phyloP scores from a whole-genome alignment of 2,797 vertebrate species.

The Hydrocynus forskahlii region DNA sequence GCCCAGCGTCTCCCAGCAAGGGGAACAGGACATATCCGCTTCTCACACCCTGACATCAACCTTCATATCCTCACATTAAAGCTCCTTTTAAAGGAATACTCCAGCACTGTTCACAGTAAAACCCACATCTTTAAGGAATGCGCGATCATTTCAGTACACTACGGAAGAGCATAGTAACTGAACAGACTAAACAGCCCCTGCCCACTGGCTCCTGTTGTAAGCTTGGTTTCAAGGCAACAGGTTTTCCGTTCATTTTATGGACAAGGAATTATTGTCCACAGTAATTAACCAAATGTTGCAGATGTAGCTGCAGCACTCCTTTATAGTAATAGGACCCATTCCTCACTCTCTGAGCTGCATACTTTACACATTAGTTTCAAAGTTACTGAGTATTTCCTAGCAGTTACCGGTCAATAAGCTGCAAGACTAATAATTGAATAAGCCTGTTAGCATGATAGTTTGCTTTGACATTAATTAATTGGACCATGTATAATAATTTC shows the following conservation, averaged over 20 bases:
- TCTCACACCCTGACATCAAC: constrained; percentile 10
- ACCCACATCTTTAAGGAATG: background rate
- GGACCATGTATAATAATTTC: no score
- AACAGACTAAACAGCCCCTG: constrained; percentile 4
- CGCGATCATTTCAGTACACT: background rate
- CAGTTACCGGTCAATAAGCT: background rate
- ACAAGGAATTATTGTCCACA: no score
- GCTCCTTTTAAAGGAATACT: background rate
- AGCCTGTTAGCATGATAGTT: background rate
- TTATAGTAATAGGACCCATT: no score
- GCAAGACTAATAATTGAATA: background rate
- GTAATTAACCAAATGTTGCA: no score
- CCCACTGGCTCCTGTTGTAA: background rate
- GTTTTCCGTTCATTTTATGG: no score
- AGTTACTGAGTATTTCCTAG: background rate
- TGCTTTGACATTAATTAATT: no score
- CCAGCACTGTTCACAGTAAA: background rate
- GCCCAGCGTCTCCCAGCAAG: constrained; percentile 36
- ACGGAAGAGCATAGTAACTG: background rate
- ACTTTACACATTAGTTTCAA: background rate
- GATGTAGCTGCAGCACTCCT: no score
- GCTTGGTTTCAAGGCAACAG: no score
- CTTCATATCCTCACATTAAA: background rate
- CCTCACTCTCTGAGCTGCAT: background rate
- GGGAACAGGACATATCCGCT: constrained; percentile 11